Evolutionary conservation across 1,140 invertebrate species (phyloP).

Genomic region (Cydia splendana): DNA sequence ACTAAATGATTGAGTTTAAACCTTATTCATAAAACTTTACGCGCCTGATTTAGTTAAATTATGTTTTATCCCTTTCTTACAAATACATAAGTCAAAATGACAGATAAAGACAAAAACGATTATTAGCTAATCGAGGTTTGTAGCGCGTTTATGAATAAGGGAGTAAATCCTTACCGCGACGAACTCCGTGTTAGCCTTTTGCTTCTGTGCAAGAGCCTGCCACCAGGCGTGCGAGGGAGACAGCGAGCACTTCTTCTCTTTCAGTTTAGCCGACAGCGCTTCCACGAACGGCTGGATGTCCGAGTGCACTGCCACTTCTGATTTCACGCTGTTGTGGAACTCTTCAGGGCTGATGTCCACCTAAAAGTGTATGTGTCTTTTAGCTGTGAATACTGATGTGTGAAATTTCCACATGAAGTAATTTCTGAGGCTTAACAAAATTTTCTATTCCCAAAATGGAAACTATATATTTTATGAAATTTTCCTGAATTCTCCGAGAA

Average conservation of each 20-base stretch:
- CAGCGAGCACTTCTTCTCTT: slow-evolving; percentile 78
- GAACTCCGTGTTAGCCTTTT: slow-evolving; percentile 81
- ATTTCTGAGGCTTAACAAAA: too few species aligned
- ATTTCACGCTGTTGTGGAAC: slow-evolving; percentile 92
- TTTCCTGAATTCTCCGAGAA: too few species aligned
- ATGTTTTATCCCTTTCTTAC: too few species aligned
- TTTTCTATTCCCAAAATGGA: too few species aligned
- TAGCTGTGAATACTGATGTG: too few species aligned
- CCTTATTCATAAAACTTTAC: too few species aligned
- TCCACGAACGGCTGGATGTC: slow-evolving; percentile 87
- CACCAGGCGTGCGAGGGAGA: slow-evolving; percentile 80
- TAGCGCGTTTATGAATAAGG: too few species aligned
- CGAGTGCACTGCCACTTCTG: slow-evolving; percentile 88
- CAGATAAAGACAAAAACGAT: neutral
- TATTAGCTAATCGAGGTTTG: neutral
- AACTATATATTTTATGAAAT: too few species aligned
- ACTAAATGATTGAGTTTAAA: too few species aligned
- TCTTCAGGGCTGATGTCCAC: slow-evolving; percentile 95
- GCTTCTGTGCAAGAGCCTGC: slow-evolving; percentile 80
- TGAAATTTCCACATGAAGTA: too few species aligned
- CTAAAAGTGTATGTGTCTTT: slow-evolving; percentile 66
- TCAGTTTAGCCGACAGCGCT: slow-evolving; percentile 81
- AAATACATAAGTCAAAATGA: neutral
- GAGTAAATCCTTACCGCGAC: slow-evolving; percentile 73
- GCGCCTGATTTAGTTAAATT: too few species aligned